Base-by-base conservation (phyloP, 2,113 vertebrate species). In the western clawed frog (Xenopus tropicalis) region DNA sequence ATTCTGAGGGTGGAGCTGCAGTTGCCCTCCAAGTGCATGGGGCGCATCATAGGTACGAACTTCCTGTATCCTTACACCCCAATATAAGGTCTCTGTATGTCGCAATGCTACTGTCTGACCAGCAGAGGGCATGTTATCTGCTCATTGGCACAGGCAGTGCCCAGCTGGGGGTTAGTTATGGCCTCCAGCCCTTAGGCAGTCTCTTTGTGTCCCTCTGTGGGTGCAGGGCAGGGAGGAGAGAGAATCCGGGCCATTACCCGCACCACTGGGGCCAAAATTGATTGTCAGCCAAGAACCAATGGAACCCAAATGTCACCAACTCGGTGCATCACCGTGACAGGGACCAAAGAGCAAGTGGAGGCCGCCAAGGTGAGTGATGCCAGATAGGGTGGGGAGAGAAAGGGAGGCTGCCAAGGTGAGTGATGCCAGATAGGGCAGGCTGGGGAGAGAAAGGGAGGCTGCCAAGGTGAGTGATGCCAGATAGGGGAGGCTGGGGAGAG, bases 31-130 rank as follows among this genome's bases (percentile, higher is more conserved):
- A 85, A 85, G 0, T 89, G 92, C 0, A 85, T 97, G 17, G 93
- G 95, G 61, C 91, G 94, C 24, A 94, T 98, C 54, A 97, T 98
- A 79, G 95, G 95, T 98, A 64, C 42, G 51, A 46, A 19, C 17
- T 46, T 46, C 14, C 44, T 46, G 11, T 3, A 19, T 20, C 25
- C 1, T 52, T 22, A 3, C 19, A 29, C 25, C 25, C 25, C 13
- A 10, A 66, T 7, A 8, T 1, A 70, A 29, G 77, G 43, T 5
- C 71, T 21, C 46, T 23, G 10, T 57, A 76, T 70, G 19, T 20
- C 12, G 3, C 1, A 29, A 19, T 24, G 4, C 25, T 22, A n/a
- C 6, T 22, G 6, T 14, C 56, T 17, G 11, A 11, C 11, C 11
- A 46, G 44, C 1, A 46, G 11, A 46, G 44, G 14, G 22, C 61